These are phyloP conservation scores for Hydrozoanthus tunicans DNA, from an alignment of 64 coral and sea anemone genomes.

Conservation along the genomic window DNA sequence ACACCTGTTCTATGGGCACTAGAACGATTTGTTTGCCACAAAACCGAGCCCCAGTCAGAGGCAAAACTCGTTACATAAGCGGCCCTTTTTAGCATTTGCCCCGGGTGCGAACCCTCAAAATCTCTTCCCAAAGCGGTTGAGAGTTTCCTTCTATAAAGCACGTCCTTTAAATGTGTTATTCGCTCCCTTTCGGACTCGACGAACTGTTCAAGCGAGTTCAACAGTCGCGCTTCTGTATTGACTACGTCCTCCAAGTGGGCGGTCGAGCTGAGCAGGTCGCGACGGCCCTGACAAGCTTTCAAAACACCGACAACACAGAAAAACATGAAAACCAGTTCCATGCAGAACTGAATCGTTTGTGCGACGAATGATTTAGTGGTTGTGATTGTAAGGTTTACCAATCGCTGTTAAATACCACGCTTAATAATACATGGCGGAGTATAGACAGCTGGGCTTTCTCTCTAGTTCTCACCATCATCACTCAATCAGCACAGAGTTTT, in stretches of 20 bases:
- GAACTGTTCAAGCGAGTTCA: background rate
- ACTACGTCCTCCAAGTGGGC: slow-evolving; percentile 7
- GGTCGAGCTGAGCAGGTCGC: slow-evolving; percentile 11
- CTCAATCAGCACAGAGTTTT: too few relatives aligned
- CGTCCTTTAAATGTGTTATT: background rate
- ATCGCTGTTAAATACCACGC: too few relatives aligned
- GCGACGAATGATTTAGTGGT: too few relatives aligned
- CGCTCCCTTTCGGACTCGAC: slow-evolving; percentile 16
- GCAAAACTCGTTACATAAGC: slow-evolving; percentile 32
- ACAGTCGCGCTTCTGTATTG: background rate
- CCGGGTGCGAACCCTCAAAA: background rate
- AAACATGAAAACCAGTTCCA: background rate
- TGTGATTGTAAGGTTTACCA: too few relatives aligned
- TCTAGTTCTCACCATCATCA: too few relatives aligned
- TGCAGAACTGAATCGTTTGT: too few relatives aligned
- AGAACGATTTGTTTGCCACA: background rate
- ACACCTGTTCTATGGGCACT: background rate
- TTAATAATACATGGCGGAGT: too few relatives aligned
- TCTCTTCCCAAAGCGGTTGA: background rate
- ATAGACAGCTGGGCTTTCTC: too few relatives aligned
- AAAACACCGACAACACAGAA: background rate
- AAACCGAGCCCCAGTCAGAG: background rate
- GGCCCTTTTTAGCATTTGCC: background rate
- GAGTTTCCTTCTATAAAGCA: background rate
- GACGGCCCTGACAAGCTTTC: background rate